These are phyloP conservation scores for Danio choprae DNA, from an alignment of 2,797 vertebrate genomes.

Conservation along the genomic window DNA sequence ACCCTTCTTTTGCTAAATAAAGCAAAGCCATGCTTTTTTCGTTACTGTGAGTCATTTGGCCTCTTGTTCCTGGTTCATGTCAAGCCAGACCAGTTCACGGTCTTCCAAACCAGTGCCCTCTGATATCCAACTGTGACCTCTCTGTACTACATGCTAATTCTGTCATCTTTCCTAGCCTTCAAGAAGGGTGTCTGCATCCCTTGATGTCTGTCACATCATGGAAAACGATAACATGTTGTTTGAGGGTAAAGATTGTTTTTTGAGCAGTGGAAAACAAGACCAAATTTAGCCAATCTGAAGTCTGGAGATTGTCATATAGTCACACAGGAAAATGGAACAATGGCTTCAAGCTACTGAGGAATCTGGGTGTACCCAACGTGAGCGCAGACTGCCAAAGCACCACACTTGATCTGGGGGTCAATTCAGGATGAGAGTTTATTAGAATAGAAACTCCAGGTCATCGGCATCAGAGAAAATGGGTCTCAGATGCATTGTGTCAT, in stretches of 20 bases:
- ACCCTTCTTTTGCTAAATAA: background rate
- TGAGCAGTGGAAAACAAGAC: slow-evolving; percentile 49
- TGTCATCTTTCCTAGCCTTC: slow-evolving; percentile 3
- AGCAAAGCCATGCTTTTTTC: background rate
- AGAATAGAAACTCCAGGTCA: slow-evolving; percentile 9
- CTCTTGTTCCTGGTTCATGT: background rate
- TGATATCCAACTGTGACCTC: slow-evolving; percentile 6
- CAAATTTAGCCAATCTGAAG: slow-evolving; percentile 59
- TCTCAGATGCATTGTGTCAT: slow-evolving; percentile 21
- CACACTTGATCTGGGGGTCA: background rate
- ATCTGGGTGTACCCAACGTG: slow-evolving; percentile 49
- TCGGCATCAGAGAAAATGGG: slow-evolving; percentile 17
- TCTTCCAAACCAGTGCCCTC: background rate
- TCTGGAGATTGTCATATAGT: slow-evolving; percentile 59
- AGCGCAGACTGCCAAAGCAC: slow-evolving; percentile 10
- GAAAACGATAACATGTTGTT: slow-evolving; percentile 57
- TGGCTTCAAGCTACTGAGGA: slow-evolving; percentile 33
- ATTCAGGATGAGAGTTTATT: slow-evolving; percentile 34
- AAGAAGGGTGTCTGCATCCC: slow-evolving; percentile 23
- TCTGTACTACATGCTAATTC: background rate
- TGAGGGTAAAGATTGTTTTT: slow-evolving; percentile 41
- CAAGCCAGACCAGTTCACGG: background rate
- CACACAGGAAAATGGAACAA: slow-evolving; percentile 54
- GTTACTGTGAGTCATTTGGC: background rate
- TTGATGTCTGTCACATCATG: slow-evolving; percentile 42